phyloP scores from a whole-genome alignment of 2,888 invertebrate genomes.

The Lysandra coridon region DNA sequence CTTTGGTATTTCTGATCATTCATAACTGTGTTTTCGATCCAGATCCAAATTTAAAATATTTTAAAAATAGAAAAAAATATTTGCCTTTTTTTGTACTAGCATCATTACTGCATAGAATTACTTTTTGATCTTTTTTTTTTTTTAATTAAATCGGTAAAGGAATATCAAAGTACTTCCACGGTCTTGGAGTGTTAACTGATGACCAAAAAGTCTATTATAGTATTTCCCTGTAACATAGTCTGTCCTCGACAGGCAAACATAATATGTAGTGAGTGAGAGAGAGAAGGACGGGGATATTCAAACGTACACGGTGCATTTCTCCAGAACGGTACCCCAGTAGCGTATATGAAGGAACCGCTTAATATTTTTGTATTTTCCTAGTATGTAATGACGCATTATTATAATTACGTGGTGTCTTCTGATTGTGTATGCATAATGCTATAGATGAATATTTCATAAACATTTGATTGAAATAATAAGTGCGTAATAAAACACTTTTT shows the following conservation, averaged over 20 bases:
- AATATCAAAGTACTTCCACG: slow-evolving; percentile 45
- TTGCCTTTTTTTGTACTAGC: neutral
- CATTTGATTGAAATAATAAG: slow-evolving; percentile 80
- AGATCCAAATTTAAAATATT: neutral
- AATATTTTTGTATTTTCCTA: slow-evolving; percentile 80
- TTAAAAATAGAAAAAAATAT: slow-evolving; percentile 7
- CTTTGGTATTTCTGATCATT: slow-evolving; percentile 37
- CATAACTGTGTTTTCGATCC: neutral
- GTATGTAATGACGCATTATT: slow-evolving; percentile 68
- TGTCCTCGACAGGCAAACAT: neutral
- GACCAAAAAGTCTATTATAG: slow-evolving; percentile 45
- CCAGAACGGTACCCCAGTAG: slow-evolving; percentile 62
- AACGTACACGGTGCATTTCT: slow-evolving; percentile 64
- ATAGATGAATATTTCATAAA: slow-evolving; percentile 75
- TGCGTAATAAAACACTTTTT: slow-evolving; percentile 81
- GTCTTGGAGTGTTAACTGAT: slow-evolving; percentile 71
- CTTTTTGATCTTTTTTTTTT: neutral
- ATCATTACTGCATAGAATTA: neutral
- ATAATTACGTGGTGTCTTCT: slow-evolving; percentile 70
- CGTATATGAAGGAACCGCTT: slow-evolving; percentile 69
- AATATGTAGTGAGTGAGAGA: neutral
- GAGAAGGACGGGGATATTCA: slow-evolving; percentile 7
- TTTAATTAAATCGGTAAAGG: slow-evolving; percentile 19
- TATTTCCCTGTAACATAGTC: slow-evolving; percentile 47
- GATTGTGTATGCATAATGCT: slow-evolving; percentile 77